Evolutionary conservation across 2,797 vertebrate genomes (phyloP).

Genomic region (Babyrousa celebensis): DNA sequence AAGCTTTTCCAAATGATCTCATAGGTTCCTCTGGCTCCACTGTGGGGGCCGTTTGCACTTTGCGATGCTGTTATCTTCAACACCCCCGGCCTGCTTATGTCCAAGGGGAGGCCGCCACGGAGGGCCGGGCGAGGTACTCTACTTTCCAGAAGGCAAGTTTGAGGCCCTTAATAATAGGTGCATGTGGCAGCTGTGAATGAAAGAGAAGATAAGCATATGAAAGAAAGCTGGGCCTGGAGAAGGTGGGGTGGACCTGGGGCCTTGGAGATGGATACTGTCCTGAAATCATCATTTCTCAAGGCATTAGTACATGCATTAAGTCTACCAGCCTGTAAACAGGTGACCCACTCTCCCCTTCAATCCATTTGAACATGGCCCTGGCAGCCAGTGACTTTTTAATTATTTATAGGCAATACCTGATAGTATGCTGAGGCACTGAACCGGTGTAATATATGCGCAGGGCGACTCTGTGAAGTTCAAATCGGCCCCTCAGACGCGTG

Average conservation of each 20-base stretch:
- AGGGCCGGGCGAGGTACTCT: conserved; percentile 39
- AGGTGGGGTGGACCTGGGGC: background rate
- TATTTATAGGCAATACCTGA: conserved; percentile 91
- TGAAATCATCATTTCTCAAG: conserved; percentile 83
- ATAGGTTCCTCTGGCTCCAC: conserved; percentile 83
- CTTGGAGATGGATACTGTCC: conserved; percentile 74
- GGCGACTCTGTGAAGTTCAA: conserved; percentile 83
- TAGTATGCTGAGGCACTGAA: conserved; percentile 87
- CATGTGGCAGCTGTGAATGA: conserved; percentile 46
- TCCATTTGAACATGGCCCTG: conserved; percentile 88
- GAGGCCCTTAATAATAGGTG: conserved; percentile 60
- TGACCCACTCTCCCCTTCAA: conserved; percentile 88
- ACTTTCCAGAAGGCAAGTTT: conserved; percentile 64
- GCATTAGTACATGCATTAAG: conserved; percentile 86
- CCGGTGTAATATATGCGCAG: conserved; percentile 83
- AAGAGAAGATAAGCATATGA: conserved; percentile 76
- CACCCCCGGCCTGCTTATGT: conserved; percentile 46
- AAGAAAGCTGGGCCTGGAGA: conserved; percentile 57
- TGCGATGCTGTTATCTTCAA: conserved; percentile 81
- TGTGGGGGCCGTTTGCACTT: conserved; percentile 62
- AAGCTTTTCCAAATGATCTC: conserved; percentile 88
- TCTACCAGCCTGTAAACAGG: conserved; percentile 85
- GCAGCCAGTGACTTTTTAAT: conserved; percentile 89
- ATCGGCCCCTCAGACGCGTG: conserved; percentile 81
- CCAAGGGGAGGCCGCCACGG: background rate